These are phyloP conservation scores for Heterochromis multidens DNA, from an alignment of 2,113 vertebrate species.

Conservation along the genomic window DNA sequence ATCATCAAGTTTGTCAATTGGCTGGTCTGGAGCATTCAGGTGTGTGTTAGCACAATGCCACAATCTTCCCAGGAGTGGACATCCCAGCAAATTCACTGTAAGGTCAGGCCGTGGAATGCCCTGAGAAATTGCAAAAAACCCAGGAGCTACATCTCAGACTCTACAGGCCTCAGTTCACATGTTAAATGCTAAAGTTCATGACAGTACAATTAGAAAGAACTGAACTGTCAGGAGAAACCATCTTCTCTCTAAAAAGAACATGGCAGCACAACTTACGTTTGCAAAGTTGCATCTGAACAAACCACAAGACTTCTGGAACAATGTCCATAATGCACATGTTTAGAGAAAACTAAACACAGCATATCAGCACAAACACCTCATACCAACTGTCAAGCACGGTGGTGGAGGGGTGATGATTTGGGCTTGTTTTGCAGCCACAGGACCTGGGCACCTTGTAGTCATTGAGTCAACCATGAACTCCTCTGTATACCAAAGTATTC, in stretches of 20 bases:
- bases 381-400: background rate
- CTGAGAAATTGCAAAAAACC: background rate
- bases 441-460: background rate
- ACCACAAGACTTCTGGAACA: background rate
- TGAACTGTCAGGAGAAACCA: background rate
- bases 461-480: background rate
- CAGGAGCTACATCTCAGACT: background rate
- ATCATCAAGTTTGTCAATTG: background rate
- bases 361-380: background rate
- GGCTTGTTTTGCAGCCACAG: background rate
- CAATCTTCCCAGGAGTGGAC: background rate
- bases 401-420: background rate
- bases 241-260: background rate
- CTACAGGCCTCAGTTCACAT: background rate
- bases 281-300: background rate
- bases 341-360: background rate
- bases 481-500: no score
- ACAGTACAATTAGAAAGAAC: background rate
- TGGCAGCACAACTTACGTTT: background rate
- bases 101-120: background rate
- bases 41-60: background rate
- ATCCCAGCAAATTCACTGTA: background rate
- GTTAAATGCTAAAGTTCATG: background rate
- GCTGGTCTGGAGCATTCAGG: background rate
- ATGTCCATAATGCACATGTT: background rate